Evolutionary conservation across 1,140 invertebrate genomes (phyloP), one percentile per base, ranked within the genome.

Genomic region (Zaprionus davidi): DNA sequence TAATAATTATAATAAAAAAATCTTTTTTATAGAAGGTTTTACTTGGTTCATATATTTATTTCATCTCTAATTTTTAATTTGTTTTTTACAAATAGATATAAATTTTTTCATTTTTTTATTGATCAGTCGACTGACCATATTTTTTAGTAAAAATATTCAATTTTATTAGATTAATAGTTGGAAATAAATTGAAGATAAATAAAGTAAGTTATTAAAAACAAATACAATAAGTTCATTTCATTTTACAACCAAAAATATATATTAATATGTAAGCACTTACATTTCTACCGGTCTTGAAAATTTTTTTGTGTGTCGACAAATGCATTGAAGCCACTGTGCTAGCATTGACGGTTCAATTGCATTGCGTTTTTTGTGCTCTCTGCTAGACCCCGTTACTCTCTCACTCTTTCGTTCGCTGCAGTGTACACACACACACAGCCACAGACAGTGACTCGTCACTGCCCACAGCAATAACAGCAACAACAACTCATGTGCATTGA

Each of bases 301-400:
- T 2, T 1, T 20, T 46, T 49, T 46, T 12, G 22, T 28, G 20
- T 1, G n/a, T 2, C 3, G 49, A 20, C 44, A 7, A n/a, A 0
- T 5, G 22, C 7, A 38, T 5, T 65, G 12, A 15, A 28, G 5
- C 22, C 82, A 86, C 69, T 76, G 82, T 87, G 17, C 17, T n/a
- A 34, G 15, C 58, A 31, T 20, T 31, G 55, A 53, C 38, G 31
- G n/a, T 56, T 57, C 49, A 76, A 79, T 53, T 87, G 84, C 85
- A 88, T 69, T 81, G 65, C 36, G 41, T 34, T 55, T 58, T 76
- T 49, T 70, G 64, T 60, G 53, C 58, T 77, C 71, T 71, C 60
- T 53, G 55, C 51, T 24, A 15, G 17, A 53, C 28, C 56, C 28
- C 56, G 26, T 51, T 51, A 51, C 20, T 49, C 53, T 64, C 17